Percentiles rank a stretch among this genome's conserved stretches.
phyloP scores from a whole-genome alignment of 2,797 vertebrate genomes.

The Ptychadena robeensis region DNA sequence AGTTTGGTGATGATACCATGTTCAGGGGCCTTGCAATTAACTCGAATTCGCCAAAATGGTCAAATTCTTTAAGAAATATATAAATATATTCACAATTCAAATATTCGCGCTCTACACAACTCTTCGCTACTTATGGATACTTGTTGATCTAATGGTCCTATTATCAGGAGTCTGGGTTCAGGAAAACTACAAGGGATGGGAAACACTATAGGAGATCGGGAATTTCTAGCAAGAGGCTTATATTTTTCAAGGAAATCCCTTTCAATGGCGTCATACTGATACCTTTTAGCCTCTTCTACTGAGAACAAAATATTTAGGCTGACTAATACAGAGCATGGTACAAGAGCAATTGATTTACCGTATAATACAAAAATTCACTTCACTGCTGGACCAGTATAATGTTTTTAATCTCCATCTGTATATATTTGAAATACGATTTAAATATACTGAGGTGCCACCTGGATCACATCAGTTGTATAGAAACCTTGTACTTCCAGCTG shows the following conservation, averaged over 20 bases:
- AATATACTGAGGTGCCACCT: background rate
- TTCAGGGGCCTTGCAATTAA: too few species aligned
- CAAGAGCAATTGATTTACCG: background rate
- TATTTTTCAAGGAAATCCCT: background rate
- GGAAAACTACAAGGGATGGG: too few species aligned
- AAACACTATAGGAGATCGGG: too few species aligned
- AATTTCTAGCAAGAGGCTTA: too few species aligned
- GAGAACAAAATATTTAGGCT: background rate
- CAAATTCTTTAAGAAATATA: too few species aligned
- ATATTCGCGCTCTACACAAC: too few species aligned
- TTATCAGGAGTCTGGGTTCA: too few species aligned
- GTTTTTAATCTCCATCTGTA: constrained; percentile 3
- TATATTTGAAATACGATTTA: background rate
- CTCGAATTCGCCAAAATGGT: too few species aligned
- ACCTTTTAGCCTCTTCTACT: background rate
- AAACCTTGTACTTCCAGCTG: background rate
- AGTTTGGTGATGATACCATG: too few species aligned
- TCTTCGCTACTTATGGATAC: too few species aligned
- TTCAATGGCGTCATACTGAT: background rate
- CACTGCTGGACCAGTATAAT: background rate
- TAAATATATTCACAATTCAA: too few species aligned
- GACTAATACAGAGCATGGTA: background rate
- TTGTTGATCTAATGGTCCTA: too few species aligned
- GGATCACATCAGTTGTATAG: background rate
- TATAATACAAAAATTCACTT: background rate